phyloP scores from a whole-genome alignment of 2,888 invertebrate species.

The Arrhopalites spinosus region DNA sequence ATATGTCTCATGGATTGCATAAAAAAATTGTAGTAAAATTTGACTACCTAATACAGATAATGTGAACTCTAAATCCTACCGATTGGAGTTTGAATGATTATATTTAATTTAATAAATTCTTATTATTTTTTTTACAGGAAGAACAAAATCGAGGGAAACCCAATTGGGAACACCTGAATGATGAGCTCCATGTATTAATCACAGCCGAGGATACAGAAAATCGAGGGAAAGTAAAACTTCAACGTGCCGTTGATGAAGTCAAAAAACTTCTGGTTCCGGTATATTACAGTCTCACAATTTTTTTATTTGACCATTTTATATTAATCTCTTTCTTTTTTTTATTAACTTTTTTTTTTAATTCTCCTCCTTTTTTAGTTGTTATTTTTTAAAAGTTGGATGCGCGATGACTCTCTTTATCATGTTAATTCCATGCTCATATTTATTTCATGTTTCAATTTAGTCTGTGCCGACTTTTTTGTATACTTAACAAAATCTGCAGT shows the following conservation, averaged over 20 bases:
- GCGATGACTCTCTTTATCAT: background rate
- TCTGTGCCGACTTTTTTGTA: background rate
- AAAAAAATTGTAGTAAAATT: too few relatives aligned
- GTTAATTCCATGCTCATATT: too few relatives aligned
- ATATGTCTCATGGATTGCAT: too few relatives aligned
- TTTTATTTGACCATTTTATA: background rate
- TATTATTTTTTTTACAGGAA: too few relatives aligned
- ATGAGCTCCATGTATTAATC: conserved; percentile 96
- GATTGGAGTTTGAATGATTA: too few relatives aligned
- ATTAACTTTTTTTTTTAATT: conserved; percentile 1
- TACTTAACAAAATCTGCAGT: too few relatives aligned
- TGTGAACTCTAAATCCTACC: too few relatives aligned
- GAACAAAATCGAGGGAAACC: conserved; percentile 99
- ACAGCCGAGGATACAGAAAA: conserved; percentile 99
- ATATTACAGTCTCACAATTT: background rate
- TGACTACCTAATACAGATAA: too few relatives aligned
- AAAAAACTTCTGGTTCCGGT: conserved; percentile 97
- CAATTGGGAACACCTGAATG: conserved; percentile 99
- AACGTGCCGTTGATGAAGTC: conserved; percentile 96
- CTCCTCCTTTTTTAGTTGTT: background rate
- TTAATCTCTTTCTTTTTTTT: background rate
- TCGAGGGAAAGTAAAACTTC: conserved; percentile 91
- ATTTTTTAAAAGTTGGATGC: background rate
- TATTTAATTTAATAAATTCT: too few relatives aligned
- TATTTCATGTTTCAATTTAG: background rate